phyloP scores from a whole-genome alignment of 2,888 invertebrate species.

The Lysandra bellargus region DNA sequence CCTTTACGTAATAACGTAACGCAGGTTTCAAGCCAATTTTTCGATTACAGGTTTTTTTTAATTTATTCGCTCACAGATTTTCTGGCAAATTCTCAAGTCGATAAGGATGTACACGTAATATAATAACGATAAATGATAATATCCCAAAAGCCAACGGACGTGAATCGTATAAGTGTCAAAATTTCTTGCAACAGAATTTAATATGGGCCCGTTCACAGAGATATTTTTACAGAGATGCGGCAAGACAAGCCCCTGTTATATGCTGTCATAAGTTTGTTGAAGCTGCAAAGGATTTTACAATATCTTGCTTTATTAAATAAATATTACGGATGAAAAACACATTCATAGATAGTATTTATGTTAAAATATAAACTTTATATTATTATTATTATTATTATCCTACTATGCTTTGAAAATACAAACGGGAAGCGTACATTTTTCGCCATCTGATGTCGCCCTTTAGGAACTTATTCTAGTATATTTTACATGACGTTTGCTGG shows the following conservation, averaged over 20 bases:
- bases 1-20: too few relatives aligned
- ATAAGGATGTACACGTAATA: neutral
- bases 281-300: neutral
- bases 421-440: too few relatives aligned
- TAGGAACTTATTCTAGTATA: too few relatives aligned
- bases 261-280: neutral
- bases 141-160: neutral
- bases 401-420: too few relatives aligned
- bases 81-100: neutral
- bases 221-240: neutral
- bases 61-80: neutral
- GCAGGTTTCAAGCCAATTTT: too few relatives aligned
- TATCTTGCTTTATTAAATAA: neutral
- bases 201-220: neutral
- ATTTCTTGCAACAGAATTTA: slow-evolving; percentile 29
- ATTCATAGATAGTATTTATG: neutral
- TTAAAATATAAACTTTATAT: too few relatives aligned
- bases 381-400: too few relatives aligned
- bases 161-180: slow-evolving; percentile 25
- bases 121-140: neutral
- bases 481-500: too few relatives aligned
- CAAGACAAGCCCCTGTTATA: neutral
- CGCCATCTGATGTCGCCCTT: too few relatives aligned
- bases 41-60: too few relatives aligned
- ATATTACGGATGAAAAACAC: neutral